Conservation (phyloP, 2,888 invertebrate species). For the Acrocyrtus sp. region DNA sequence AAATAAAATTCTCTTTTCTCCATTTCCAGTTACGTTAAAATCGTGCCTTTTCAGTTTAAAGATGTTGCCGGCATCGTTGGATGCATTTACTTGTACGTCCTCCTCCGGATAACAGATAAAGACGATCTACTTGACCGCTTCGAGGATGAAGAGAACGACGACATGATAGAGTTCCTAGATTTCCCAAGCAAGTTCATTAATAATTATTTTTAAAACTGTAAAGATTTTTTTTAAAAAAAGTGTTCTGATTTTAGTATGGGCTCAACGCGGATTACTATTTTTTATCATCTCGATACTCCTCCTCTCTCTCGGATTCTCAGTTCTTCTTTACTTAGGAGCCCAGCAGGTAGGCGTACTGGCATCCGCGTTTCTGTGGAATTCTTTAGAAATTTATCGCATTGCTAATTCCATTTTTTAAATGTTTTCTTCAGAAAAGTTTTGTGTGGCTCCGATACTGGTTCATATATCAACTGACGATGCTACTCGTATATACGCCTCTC, state of each 20-base stretch:
- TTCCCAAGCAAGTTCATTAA: slow-evolving; percentile 30
- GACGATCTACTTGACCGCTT: slow-evolving; percentile 39
- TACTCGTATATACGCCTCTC: slow-evolving; percentile 46
- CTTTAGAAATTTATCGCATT: neutral
- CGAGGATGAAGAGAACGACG: slow-evolving; percentile 48
- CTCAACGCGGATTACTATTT: slow-evolving; percentile 44
- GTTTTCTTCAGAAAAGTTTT: slow-evolving; percentile 35
- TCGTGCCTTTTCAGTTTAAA: slow-evolving; percentile 25
- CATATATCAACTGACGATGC: slow-evolving; percentile 42
- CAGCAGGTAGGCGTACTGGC: slow-evolving; percentile 34
- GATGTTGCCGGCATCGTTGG: slow-evolving; percentile 34
- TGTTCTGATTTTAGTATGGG: slow-evolving; percentile 34
- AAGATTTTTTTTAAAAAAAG: neutral
- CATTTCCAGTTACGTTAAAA: neutral
- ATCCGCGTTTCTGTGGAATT: neutral
- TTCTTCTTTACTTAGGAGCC: slow-evolving; percentile 40
- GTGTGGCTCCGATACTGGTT: slow-evolving; percentile 47
- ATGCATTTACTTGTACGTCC: slow-evolving; percentile 46
- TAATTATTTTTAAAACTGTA: neutral
- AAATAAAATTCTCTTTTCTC: neutral
- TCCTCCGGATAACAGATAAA: slow-evolving; percentile 34
- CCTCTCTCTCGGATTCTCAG: slow-evolving; percentile 39
- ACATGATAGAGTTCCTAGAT: slow-evolving; percentile 42
- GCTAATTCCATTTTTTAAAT: neutral
- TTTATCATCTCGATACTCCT: slow-evolving; percentile 45